Base-by-base conservation (phyloP, 2,797 vertebrate species). In the Melopsittacus undulatus region DNA sequence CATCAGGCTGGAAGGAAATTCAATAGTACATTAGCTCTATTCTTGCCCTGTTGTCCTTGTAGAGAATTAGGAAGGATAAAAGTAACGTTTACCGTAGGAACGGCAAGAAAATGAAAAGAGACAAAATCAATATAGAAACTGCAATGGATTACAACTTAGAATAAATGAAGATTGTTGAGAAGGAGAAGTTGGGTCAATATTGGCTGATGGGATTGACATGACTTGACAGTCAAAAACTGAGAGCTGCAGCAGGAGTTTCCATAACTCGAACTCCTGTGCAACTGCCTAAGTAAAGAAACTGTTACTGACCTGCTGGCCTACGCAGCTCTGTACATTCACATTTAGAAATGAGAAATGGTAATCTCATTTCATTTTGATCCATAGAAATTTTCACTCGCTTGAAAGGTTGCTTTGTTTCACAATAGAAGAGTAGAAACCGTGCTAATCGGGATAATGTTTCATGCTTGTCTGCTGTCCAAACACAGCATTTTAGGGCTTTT, bases 1-100 rank as follows among this genome's bases (percentile, higher is more conserved):
- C 73, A 67, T 83, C 89, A 92, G 48, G 18, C 84, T 96, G 84
- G 83, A 83, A 92, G 89, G 94, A 94, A 94, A 90, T 94, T n/a
- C 91, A 73, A n/a, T 84, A 95, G 88, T 15, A n/a, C 83, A 51
- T 91, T 61, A 89, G 75, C 87, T 95, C 72, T 72, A 0, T 38
- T 87, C 75, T 81, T 82, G 86, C 89, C 66, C 74, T 3, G 2
- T 69, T 74, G 93, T 82, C 93, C 94, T 91, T 93, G 90, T 36
- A 13, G 59, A 19, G 77, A 94, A 77, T 95, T 92, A 95, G 84
- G 87, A 93, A 73, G 82, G 85, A 92, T 91, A 87, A 95, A 96
- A 92, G 89, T 87, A 84, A 74, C 38, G 3, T 91, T 94, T 89
- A 90, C 93, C 34, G 4, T 84, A 64, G 27, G 86, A 93, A 61